Evolutionary conservation across 2,113 vertebrate species (phyloP), one percentile per base, ranked within the genome.

Genomic region (Clarias magur): DNA sequence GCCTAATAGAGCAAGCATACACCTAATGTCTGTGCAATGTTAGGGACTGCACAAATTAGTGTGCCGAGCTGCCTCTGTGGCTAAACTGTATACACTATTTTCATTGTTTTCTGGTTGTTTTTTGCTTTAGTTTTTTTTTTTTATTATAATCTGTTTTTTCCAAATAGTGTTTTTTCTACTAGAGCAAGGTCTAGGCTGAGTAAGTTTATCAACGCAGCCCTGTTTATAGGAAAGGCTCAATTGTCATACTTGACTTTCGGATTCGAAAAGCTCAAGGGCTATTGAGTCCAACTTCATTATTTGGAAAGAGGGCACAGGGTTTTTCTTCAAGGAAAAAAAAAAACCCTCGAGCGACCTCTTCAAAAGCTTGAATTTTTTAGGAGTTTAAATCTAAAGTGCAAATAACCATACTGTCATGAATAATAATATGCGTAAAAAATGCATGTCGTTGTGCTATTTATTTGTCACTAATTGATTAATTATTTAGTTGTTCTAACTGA

Each of bases 241-340:
- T 63, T 75, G 67, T 82, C 60, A 73, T 82, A 78, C 80, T 87
- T 87, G 86, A 76, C 80, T 87, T 78, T 75, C 38, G 12, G 27
- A n/a, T 87, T 76, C n/a, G 48, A 78, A 83, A 30, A 78, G 59
- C 70, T 87, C 86, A 78, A 87, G 86, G 38, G 72, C 81, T 67
- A 56, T 83, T 76, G 27, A 87, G 60, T 87, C 82, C 59, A 83
- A 83, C 80, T 87, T 83, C 80, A 87, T 87, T 87, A 87, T 87
- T 78, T 65, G 72, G 27, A 76, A 83, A 83, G 80, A 78, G 42
- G 70, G 70, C 86, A 83, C 57, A 23, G 42, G 21, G 68, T 81
- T 87, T 87, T 83, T 83, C 68, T 54, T 59, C 38, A 3, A 54
- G 48, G 3, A 34, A 62, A 10, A 68, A 42, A 82, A 83, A 63